These are phyloP conservation scores for Nerophis ophidion DNA, from an alignment of 2,113 vertebrate species.

Conservation along the genomic window DNA sequence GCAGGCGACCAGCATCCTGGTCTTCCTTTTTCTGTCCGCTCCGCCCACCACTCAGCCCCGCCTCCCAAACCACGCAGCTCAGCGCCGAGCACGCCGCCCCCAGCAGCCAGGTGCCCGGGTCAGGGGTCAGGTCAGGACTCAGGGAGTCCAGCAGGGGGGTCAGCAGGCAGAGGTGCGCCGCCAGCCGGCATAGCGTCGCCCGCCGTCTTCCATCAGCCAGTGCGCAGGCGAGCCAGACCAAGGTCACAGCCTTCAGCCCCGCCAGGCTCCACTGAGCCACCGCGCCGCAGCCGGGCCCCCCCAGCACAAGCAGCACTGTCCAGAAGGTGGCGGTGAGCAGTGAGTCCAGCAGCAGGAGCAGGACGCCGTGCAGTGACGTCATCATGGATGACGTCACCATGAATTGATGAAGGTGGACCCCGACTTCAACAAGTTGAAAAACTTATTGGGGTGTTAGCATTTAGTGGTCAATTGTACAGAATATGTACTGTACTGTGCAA, in stretches of 20 bases:
- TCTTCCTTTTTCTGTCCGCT: not conserved
- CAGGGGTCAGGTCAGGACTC: constrained; percentile 14
- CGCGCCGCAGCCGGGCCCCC: constrained; percentile 31
- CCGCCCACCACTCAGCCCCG: constrained; percentile 18
- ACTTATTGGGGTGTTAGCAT: too few relatives aligned
- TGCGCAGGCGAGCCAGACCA: constrained; percentile 17
- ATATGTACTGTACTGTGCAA: too few relatives aligned
- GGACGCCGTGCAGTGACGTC: constrained; percentile 4
- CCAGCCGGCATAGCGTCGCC: constrained; percentile 27
- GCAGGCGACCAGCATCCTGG: constrained; percentile 22
- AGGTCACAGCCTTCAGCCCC: constrained; percentile 34
- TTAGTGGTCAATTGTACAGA: too few relatives aligned
- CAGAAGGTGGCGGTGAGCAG: constrained; percentile 36
- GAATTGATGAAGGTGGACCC: too few relatives aligned
- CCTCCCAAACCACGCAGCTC: constrained; percentile 64
- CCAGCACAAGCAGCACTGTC: constrained; percentile 20
- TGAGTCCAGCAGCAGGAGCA: constrained; percentile 43
- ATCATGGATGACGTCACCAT: constrained; percentile 5
- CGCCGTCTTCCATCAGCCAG: constrained; percentile 18
- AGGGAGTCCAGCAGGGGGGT: constrained; percentile 40
- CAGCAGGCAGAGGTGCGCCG: constrained; percentile 50
- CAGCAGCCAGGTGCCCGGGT: constrained; percentile 36
- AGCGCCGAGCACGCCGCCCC: constrained; percentile 10
- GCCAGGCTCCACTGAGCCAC: constrained; percentile 52
- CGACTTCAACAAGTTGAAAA: too few relatives aligned